Evolutionary conservation across 2,113 vertebrate genomes (phyloP).

Genomic region (Hippoglossus stenolepis): DNA sequence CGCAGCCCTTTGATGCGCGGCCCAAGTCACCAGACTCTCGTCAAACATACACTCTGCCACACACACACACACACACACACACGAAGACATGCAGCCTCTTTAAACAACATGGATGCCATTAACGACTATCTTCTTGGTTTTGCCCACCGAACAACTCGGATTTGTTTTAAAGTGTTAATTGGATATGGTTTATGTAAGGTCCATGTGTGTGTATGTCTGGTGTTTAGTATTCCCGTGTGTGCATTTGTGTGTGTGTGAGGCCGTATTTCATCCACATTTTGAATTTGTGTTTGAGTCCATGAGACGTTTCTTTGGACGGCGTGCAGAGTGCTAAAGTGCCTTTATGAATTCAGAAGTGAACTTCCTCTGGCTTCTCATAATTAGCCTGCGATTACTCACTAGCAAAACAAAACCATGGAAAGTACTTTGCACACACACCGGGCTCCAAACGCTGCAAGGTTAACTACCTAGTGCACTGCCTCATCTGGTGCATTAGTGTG

Average conservation of each 20-base stretch:
- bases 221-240: background rate
- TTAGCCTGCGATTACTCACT: slow-evolving; percentile 79
- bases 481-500: slow-evolving; percentile 1
- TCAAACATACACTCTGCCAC: slow-evolving; percentile 44
- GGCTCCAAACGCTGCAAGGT: slow-evolving; percentile 46
- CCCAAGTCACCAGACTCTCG: slow-evolving; percentile 77
- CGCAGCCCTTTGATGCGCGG: slow-evolving; percentile 81
- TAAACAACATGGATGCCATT: slow-evolving; percentile 66
- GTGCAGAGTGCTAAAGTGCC: slow-evolving; percentile 56
- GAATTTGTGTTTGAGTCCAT: slow-evolving; percentile 25
- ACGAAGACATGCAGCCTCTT: slow-evolving; percentile 50
- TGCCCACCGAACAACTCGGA: slow-evolving; percentile 45
- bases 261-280: slow-evolving; percentile 43
- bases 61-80: slow-evolving; percentile 27
- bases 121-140: slow-evolving; percentile 60
- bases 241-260: slow-evolving; percentile 16
- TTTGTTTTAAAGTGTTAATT: slow-evolving; percentile 71
- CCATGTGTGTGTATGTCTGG: slow-evolving; percentile 10
- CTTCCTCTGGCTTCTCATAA: slow-evolving; percentile 78
- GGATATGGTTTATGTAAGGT: slow-evolving; percentile 40
- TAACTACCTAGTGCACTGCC: slow-evolving; percentile 28
- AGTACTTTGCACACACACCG: slow-evolving; percentile 60
- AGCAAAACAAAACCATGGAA: slow-evolving; percentile 81
- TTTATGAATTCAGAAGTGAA: slow-evolving; percentile 79
- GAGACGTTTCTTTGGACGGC: slow-evolving; percentile 57